These are phyloP conservation scores for Raja brachyura DNA, from an alignment of 2,113 vertebrate genomes.

Conservation along the genomic window DNA sequence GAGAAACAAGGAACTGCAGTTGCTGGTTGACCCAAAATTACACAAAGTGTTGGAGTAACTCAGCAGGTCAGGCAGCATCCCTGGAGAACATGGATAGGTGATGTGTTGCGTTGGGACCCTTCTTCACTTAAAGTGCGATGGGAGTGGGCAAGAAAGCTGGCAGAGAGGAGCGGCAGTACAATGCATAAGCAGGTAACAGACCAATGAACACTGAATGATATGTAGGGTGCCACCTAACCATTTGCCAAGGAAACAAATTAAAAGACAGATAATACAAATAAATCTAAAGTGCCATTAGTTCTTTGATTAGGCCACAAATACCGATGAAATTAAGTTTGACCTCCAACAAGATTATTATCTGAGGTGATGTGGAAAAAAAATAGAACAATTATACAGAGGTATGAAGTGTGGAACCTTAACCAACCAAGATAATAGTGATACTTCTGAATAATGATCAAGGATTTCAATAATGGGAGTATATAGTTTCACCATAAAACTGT, in stretches of 20 bases:
- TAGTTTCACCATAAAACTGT: not conserved
- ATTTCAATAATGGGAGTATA: not conserved
- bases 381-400: not conserved
- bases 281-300: not conserved
- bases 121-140: too few relatives aligned
- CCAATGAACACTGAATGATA: not conserved
- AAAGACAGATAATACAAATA: not conserved
- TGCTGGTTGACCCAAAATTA: too few relatives aligned
- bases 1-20: too few relatives aligned
- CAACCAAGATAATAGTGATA: not conserved
- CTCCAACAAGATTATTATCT: not conserved
- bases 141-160: too few relatives aligned
- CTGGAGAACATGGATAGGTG: too few relatives aligned
- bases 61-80: too few relatives aligned
- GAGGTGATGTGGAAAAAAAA: not conserved
- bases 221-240: not conserved
- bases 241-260: not conserved
- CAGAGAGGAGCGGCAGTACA: too few relatives aligned
- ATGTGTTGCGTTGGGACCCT: too few relatives aligned
- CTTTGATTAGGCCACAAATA: not conserved
- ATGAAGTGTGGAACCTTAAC: not conserved
- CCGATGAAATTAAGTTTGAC: not conserved
- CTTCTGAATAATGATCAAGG: not conserved
- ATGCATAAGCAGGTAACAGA: too few relatives aligned
- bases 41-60: too few relatives aligned